Conservation (phyloP, 2,797 vertebrate species). For the Pipistrellus kuhlii region DNA sequence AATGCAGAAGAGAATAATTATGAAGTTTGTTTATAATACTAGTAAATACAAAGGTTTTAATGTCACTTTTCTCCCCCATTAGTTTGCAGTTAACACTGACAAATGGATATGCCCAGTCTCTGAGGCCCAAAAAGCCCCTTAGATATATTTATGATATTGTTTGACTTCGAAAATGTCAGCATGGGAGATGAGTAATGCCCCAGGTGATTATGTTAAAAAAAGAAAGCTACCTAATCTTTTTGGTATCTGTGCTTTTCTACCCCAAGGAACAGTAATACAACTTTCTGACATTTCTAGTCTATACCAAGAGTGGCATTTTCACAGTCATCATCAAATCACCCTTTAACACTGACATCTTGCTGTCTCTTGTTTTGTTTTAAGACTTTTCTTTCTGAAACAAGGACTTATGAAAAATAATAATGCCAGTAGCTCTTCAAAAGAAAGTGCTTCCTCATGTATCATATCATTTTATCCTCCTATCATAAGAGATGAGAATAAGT, state of each 20-base stretch:
- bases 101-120: slow-evolving; percentile 55
- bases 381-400: slow-evolving; percentile 72
- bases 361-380: slow-evolving; percentile 74
- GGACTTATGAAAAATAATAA: slow-evolving; percentile 77
- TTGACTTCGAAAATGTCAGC: slow-evolving; percentile 55
- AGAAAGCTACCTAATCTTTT: slow-evolving; percentile 63
- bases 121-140: neutral
- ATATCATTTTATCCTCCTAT: slow-evolving; percentile 67
- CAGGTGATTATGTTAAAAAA: slow-evolving; percentile 38
- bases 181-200: slow-evolving; percentile 49
- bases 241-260: slow-evolving; percentile 59
- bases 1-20: slow-evolving; percentile 47
- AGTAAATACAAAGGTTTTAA: slow-evolving; percentile 42
- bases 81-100: slow-evolving; percentile 46
- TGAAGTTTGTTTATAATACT: slow-evolving; percentile 40
- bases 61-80: neutral
- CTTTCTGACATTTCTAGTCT: slow-evolving; percentile 69
- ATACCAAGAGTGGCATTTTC: slow-evolving; percentile 73
- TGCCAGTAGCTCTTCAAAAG: slow-evolving; percentile 63
- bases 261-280: slow-evolving; percentile 61
- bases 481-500: slow-evolving; percentile 56
- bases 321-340: slow-evolving; percentile 68
- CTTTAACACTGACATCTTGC: slow-evolving; percentile 65
- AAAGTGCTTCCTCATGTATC: slow-evolving; percentile 62
- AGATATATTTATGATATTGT: slow-evolving; percentile 51